phyloP scores from a whole-genome alignment of 2,888 invertebrate genomes.

The Galerucella calmariensis region DNA sequence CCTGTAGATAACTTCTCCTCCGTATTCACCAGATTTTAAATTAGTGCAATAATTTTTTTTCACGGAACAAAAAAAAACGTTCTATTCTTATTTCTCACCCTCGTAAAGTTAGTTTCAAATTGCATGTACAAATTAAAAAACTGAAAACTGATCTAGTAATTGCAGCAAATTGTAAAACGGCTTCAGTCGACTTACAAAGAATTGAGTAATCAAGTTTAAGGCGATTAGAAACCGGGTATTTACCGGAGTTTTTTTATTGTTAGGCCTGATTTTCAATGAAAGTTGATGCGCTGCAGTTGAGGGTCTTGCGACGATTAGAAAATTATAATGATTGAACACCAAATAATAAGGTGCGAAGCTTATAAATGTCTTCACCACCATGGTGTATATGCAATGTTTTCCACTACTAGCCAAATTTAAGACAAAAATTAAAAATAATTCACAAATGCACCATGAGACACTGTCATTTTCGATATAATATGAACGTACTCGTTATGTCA shows the following conservation, averaged over 20 bases:
- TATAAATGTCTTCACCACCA: too few species aligned
- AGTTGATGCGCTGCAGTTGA: slow-evolving; percentile 30
- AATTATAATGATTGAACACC: background rate
- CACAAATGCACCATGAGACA: too few species aligned
- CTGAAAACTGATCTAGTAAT: slow-evolving; percentile 38
- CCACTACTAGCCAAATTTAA: too few species aligned
- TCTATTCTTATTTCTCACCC: background rate
- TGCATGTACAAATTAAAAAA: slow-evolving; percentile 20
- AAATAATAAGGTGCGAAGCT: too few species aligned
- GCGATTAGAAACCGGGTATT: slow-evolving; percentile 52
- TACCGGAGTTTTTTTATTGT: slow-evolving; percentile 56
- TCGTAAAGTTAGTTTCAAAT: background rate
- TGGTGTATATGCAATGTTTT: too few species aligned
- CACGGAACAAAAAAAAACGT: background rate
- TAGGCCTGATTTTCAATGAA: slow-evolving; percentile 54
- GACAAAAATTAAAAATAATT: too few species aligned
- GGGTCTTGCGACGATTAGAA: slow-evolving; percentile 21
- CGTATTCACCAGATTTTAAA: too few species aligned
- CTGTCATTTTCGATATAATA: too few species aligned
- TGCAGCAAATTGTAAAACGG: slow-evolving; percentile 46
- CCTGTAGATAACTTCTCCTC: too few species aligned
- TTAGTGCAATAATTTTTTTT: too few species aligned
- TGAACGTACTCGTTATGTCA: too few species aligned
- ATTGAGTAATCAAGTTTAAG: slow-evolving; percentile 54
- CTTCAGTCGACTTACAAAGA: slow-evolving; percentile 43